Base-by-base conservation (phyloP, 2,888 invertebrate genomes). In the Lepidochitona cinerea region DNA sequence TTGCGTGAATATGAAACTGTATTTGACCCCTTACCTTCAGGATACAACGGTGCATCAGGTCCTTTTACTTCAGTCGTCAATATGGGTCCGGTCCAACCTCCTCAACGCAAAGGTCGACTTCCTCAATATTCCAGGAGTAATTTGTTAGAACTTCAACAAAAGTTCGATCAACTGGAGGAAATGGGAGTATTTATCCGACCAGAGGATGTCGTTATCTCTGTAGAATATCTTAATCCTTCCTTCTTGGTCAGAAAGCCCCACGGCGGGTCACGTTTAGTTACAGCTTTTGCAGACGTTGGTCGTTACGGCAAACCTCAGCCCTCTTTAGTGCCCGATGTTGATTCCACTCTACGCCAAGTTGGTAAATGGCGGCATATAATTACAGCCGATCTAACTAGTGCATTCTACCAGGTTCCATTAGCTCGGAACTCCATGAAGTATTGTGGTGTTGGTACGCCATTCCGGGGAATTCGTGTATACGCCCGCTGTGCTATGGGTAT, bases 401-500 rank as follows among this genome's bases (percentile, higher is more conserved):
- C 80, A 0, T 83, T 82, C 32, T 79, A 82, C 54, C 81, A 83
- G 68, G 76, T 82, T 26, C 78, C 81, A 9, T 66, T 84, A 6
- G 37, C 78, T 5, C 53, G 52, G 29, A 37, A 73, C 1, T 79
- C 82, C 3, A 79, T 82, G 79, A 83, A 81, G 36, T 80, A 82
- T 41, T 81, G 80, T 70, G 79, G 81, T 2, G 78, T 84, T 7
- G 77, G 72, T 9, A 84, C 81, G 1, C 84, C 80, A 66, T 83
- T 75, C 67, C 52, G 71, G 3, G 81, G 81, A 14, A 68, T 79
- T 9, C 65, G 79, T 12, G 80, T 83, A 0, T 84, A 82, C 59
- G 74, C 79, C 2, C 41, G 80, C 9, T 82, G 77, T 67, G 82
- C 82, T 2, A 83, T 82, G 82, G 82, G 83, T 1, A 83, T 82